Conservation (phyloP, 92 coral and sea anemone species). For the Galaxea fascicularis region DNA sequence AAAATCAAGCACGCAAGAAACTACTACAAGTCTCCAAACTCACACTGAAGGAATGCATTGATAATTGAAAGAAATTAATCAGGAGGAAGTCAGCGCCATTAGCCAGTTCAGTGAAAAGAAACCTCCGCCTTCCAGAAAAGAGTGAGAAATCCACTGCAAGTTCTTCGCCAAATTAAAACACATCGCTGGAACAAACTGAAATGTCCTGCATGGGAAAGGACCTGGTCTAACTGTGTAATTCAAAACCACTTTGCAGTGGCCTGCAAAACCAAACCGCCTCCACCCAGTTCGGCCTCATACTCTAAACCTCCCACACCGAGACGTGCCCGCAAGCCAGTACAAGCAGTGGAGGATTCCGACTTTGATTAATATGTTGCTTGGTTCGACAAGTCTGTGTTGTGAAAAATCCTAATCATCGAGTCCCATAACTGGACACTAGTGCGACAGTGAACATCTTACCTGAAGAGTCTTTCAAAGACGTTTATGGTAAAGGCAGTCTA, state of each 20-base stretch:
- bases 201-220: too few species aligned
- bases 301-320: background rate
- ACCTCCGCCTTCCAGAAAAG: constrained; percentile 5
- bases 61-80: constrained; percentile 40
- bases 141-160: constrained; percentile 47
- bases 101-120: background rate
- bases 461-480: background rate
- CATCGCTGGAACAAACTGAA: constrained; percentile 67
- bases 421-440: constrained; percentile 50
- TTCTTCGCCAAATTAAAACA: constrained; percentile 53
- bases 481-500: constrained; percentile 48
- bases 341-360: background rate
- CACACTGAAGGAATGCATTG: constrained; percentile 1
- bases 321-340: background rate
- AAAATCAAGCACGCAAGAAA: constrained; percentile 59
- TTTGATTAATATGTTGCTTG: constrained; percentile 1
- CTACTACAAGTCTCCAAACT: constrained; percentile 22
- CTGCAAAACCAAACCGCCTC: constrained; percentile 17
- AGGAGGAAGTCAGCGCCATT: constrained; percentile 33
- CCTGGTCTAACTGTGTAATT: constrained; percentile 48
- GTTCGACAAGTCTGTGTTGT: constrained; percentile 28
- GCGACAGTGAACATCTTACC: too few species aligned
- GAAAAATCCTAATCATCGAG: background rate
- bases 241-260: constrained; percentile 59
- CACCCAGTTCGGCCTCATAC: background rate